A percentile compares a stretch with the other conserved stretches of the same genome.
Evolutionary conservation across 2,888 invertebrate genomes (phyloP).

Genomic region (Cataglyphis cursor): DNA sequence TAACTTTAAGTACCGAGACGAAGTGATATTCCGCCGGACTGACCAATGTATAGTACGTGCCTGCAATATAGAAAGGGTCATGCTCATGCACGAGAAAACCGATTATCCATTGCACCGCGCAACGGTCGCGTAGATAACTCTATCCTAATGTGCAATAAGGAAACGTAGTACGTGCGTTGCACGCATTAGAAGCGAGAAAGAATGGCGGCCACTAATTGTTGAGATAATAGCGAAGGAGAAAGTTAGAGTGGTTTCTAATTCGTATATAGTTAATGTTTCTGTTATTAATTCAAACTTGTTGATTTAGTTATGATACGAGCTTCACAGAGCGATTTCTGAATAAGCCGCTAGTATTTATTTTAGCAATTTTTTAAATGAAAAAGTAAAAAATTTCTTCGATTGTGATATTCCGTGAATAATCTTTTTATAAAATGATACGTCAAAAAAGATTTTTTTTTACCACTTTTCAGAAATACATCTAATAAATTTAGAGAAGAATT

Average conservation of each 20-base stretch:
- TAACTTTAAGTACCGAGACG: slow-evolving; percentile 38
- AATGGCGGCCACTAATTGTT: slow-evolving; percentile 23
- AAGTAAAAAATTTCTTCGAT: background rate
- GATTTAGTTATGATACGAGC: background rate
- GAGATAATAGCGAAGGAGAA: slow-evolving; percentile 32
- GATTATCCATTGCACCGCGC: slow-evolving; percentile 53
- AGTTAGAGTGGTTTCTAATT: background rate
- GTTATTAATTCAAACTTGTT: slow-evolving; percentile 11
- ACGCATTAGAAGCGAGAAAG: slow-evolving; percentile 18
- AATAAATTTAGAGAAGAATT: background rate
- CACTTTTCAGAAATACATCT: background rate
- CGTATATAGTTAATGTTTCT: background rate
- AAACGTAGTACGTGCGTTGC: slow-evolving; percentile 41
- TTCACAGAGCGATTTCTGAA: background rate
- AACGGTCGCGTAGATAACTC: slow-evolving; percentile 39
- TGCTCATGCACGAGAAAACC: slow-evolving; percentile 52
- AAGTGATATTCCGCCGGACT: slow-evolving; percentile 37
- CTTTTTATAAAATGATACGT: background rate
- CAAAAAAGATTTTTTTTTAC: background rate
- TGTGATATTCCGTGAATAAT: background rate
- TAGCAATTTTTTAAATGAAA: background rate
- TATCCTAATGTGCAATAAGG: slow-evolving; percentile 39
- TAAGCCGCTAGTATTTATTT: background rate
- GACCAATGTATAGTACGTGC: slow-evolving; percentile 41
- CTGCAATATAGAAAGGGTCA: slow-evolving; percentile 47